Percentiles rank a stretch among this genome's conserved stretches.
Evolutionary conservation across 2,797 vertebrate species (phyloP).

Genomic region (Scolopax bukidnonensis): DNA sequence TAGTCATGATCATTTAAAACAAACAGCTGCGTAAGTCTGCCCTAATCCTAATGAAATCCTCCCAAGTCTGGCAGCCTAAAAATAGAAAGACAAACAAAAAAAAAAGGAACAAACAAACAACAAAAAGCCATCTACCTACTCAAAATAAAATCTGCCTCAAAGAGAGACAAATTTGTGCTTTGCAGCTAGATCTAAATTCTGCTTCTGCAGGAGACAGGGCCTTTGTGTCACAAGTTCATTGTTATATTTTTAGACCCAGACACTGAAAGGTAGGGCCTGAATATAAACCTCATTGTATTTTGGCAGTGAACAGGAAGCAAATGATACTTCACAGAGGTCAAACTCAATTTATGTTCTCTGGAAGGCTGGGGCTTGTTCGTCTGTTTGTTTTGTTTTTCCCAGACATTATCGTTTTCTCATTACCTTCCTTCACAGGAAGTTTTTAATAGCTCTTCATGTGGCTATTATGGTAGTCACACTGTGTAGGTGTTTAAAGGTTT

Average conservation of each 20-base stretch:
- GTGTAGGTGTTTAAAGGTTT: background rate
- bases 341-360: background rate
- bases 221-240: slow-evolving; percentile 43
- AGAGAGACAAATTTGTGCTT: background rate
- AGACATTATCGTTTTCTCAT: slow-evolving; percentile 39
- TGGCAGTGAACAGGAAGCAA: slow-evolving; percentile 56
- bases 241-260: slow-evolving; percentile 53
- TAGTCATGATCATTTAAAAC: background rate
- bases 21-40: slow-evolving; percentile 10
- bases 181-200: background rate
- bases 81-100: background rate
- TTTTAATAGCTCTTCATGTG: slow-evolving; percentile 22
- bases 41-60: slow-evolving; percentile 17
- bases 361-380: background rate
- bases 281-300: slow-evolving; percentile 45
- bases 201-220: background rate
- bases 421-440: slow-evolving; percentile 35
- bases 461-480: background rate
- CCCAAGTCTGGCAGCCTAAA: background rate
- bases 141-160: background rate
- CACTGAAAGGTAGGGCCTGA: background rate
- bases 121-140: background rate
- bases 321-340: slow-evolving; percentile 35
- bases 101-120: background rate
- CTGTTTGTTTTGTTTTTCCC: slow-evolving; percentile 21